These are phyloP conservation scores for Pteria penguin DNA, from an alignment of 2,888 invertebrate genomes.

Conservation along the genomic window DNA sequence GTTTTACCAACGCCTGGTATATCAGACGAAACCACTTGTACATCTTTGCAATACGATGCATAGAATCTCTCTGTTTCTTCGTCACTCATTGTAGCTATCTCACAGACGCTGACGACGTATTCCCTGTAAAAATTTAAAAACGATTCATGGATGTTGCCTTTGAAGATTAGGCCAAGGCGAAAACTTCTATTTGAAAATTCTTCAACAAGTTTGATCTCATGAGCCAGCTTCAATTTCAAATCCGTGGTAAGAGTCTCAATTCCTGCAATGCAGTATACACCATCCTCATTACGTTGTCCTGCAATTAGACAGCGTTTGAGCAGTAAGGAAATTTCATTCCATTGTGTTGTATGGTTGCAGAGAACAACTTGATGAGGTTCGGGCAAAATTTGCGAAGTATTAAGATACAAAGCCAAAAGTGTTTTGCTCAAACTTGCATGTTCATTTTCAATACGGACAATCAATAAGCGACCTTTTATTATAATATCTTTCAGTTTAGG, in stretches of 20 bases:
- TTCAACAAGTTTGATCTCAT: slow-evolving; percentile 34
- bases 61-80: slow-evolving; percentile 18
- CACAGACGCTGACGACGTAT: slow-evolving; percentile 13
- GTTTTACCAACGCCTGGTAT: slow-evolving; percentile 60
- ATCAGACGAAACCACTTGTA: slow-evolving; percentile 52
- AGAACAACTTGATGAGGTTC: slow-evolving; percentile 57
- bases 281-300: not conserved
- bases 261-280: slow-evolving; percentile 56
- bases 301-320: slow-evolving; percentile 50
- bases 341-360: slow-evolving; percentile 52
- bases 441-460: not conserved
- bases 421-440: slow-evolving; percentile 28
- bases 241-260: slow-evolving; percentile 56
- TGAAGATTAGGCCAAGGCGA: slow-evolving; percentile 51
- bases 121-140: slow-evolving; percentile 49
- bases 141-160: slow-evolving; percentile 54
- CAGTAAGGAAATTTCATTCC: slow-evolving; percentile 55
- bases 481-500: slow-evolving; percentile 7
- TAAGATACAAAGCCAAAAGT: slow-evolving; percentile 50
- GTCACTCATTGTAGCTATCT: slow-evolving; percentile 22
- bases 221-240: slow-evolving; percentile 52
- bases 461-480: not conserved
- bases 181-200: slow-evolving; percentile 6
- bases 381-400: slow-evolving; percentile 53
- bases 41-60: slow-evolving; percentile 31